These are phyloP conservation scores for Cyprinodon tularosa DNA, from an alignment of 2,113 vertebrate genomes.

Conservation along the genomic window DNA sequence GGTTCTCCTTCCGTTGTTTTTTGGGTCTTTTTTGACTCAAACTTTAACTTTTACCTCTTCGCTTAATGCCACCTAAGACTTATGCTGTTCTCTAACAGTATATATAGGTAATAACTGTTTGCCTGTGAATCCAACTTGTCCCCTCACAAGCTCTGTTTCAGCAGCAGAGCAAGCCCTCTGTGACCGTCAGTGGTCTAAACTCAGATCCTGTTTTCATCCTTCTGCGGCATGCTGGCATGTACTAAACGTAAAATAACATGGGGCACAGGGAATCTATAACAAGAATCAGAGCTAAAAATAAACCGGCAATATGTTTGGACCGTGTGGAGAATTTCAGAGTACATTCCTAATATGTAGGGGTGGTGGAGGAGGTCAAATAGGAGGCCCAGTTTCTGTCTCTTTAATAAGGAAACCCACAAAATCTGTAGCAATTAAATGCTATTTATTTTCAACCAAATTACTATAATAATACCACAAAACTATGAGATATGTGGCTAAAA, in stretches of 20 bases:
- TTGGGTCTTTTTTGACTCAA: background rate
- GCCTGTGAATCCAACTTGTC: background rate
- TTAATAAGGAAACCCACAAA: slow-evolving; percentile 38
- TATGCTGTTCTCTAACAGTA: background rate
- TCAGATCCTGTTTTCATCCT: slow-evolving; percentile 52
- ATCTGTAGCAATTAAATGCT: background rate
- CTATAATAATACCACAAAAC: background rate
- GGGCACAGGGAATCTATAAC: slow-evolving; percentile 64
- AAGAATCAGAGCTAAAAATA: slow-evolving; percentile 74
- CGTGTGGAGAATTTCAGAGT: slow-evolving; percentile 72
- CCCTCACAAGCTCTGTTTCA: slow-evolving; percentile 28
- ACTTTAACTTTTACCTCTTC: too few species aligned
- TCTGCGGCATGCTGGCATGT: slow-evolving; percentile 49
- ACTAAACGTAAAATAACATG: slow-evolving; percentile 61
- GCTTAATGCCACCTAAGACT: background rate
- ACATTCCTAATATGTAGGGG: slow-evolving; percentile 68
- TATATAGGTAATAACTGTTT: background rate
- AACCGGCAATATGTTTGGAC: slow-evolving; percentile 73
- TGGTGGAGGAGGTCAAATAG: slow-evolving; percentile 53
- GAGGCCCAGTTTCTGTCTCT: slow-evolving; percentile 68
- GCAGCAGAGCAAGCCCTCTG: slow-evolving; percentile 16
- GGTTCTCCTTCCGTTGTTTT: background rate
- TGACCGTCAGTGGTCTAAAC: slow-evolving; percentile 30
- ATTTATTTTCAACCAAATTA: background rate
- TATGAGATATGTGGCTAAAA: background rate